Evolutionary conservation across 92 coral and sea anemone species (phyloP).

Genomic region (Blastomussa wellsi): DNA sequence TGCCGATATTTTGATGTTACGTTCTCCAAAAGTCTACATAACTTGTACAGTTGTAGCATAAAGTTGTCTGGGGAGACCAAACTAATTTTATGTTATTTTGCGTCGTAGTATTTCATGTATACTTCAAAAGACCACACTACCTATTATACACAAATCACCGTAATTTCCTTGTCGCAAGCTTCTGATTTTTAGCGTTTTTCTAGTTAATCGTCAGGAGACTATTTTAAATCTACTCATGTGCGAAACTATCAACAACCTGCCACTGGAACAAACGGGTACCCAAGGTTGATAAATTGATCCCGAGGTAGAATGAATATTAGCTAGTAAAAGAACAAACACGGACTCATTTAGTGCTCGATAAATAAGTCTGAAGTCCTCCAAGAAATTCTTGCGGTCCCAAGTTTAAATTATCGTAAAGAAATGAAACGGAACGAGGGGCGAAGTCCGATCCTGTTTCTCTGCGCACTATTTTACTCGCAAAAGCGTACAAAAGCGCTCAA

Average conservation of each 20-base stretch:
- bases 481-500: neutral
- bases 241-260: slow-evolving; percentile 43
- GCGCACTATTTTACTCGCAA: neutral
- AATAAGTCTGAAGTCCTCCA: neutral
- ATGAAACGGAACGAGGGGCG: neutral
- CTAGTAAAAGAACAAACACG: neutral
- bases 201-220: neutral
- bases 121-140: neutral
- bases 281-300: neutral
- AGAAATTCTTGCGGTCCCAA: neutral
- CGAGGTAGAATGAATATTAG: neutral
- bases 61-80: neutral
- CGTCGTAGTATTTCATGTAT: neutral
- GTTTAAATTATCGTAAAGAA: neutral
- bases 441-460: neutral
- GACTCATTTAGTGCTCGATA: neutral
- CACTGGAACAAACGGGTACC: slow-evolving; percentile 29
- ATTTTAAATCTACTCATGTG: slow-evolving; percentile 15
- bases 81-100: neutral
- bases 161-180: neutral
- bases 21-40: neutral
- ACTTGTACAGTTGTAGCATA: neutral
- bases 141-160: neutral
- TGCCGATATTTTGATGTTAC: neutral
- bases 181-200: neutral